Base-by-base conservation (phyloP, 2,888 invertebrate species). In the Luperina testacea region DNA sequence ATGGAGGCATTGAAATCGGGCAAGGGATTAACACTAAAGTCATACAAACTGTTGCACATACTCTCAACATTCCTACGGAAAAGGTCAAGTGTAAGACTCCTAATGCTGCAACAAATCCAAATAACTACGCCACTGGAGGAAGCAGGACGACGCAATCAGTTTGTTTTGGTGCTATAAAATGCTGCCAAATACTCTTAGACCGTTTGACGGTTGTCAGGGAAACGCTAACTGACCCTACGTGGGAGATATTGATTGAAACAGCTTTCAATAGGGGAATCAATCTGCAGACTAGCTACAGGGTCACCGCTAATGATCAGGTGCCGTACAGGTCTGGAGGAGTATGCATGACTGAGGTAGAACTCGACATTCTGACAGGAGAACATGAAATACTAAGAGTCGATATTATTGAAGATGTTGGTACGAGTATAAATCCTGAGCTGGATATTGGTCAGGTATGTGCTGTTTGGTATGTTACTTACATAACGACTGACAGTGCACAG, bases 1-100 rank as follows among this genome's bases (percentile, higher is more conserved):
- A 98, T 87, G 98, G 98, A 24, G 98, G 98, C 2, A 95, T 98
- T 51, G 98, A 98, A 96, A 97, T 98, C 90, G 99, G 99, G 0
- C 99, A 99, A 95, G 99, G 99, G 17, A 97, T 98, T 70, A 95
- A 98, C 86, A 98, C 98, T 2, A 95, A 97, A 97, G 97, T 97
- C 1, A 97, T 97, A 8, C 98, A 98, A 95, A 97, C 97, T 4
- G 93, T 95, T 8, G 98, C 98, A 0, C 97, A 97, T 89, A 97
- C 97, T 5, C 94, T 98, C 0, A 98, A 97, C 2, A 97, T 98
- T 77, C 96, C 98, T 6, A 84, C 98, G 64, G 97, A 97, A 0
- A 97, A 97, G 94, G 95, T 99, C 2, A 97, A 95, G 61, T 97
- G 98, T 2, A 98, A 98, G 90, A 96, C 98, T 1, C 97, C 97